Percentiles rank a stretch among this genome's conserved stretches.
Conservation (phyloP, 2,888 invertebrate genomes). For the Agyllia agylla region DNA sequence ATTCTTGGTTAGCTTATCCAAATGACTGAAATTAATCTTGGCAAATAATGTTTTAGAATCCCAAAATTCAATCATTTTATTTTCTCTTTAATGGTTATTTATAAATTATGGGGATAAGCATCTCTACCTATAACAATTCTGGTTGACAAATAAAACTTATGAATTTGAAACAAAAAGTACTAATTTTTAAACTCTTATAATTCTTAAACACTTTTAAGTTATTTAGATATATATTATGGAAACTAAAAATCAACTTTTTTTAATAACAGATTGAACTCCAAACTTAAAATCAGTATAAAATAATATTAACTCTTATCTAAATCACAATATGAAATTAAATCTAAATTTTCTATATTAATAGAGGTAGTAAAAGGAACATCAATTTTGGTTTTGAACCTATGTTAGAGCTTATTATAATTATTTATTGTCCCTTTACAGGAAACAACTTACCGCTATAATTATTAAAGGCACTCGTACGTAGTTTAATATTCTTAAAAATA, state of each 20-base stretch:
- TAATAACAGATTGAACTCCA: neutral
- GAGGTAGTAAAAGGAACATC: constrained; percentile 7
- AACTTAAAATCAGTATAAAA: neutral
- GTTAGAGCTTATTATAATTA: neutral
- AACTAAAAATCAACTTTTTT: neutral
- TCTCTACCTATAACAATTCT: neutral
- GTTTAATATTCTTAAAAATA: neutral
- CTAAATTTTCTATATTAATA: constrained; percentile 9
- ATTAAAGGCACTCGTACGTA: constrained; percentile 7
- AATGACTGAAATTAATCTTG: neutral
- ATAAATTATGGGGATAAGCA: neutral
- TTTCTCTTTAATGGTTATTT: neutral
- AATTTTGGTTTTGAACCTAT: constrained; percentile 18
- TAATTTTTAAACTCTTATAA: neutral
- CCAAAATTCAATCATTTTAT: neutral
- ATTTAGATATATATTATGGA: neutral
- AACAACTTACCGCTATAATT: neutral
- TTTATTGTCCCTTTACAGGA: constrained; percentile 12
- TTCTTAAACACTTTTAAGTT: neutral
- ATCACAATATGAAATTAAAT: constrained; percentile 4
- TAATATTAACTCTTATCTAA: neutral
- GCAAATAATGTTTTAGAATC: neutral
- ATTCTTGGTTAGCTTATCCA: neutral
- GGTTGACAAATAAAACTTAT: neutral
- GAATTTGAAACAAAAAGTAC: neutral